Percentiles rank a stretch among this genome's conserved stretches.
phyloP scores from a whole-genome alignment of 2,797 vertebrate genomes.

The Falco rusticolus region DNA sequence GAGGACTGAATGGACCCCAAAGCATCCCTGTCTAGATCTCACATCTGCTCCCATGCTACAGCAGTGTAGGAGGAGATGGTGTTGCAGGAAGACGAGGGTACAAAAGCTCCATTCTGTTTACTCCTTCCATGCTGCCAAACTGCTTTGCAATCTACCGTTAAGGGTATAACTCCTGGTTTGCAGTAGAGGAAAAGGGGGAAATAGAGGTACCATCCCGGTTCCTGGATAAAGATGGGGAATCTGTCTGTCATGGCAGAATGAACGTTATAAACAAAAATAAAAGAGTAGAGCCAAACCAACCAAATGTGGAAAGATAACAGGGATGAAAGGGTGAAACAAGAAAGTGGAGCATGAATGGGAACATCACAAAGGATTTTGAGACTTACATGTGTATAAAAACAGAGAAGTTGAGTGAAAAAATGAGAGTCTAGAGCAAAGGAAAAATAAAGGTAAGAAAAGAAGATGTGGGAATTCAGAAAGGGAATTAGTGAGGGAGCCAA shows the following conservation, averaged over 20 bases:
- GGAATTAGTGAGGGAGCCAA: not conserved
- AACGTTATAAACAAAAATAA: not conserved
- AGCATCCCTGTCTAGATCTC: not conserved
- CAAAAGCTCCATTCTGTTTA: not conserved
- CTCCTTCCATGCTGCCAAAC: not conserved
- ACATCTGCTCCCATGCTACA: not conserved
- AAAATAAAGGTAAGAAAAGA: not conserved
- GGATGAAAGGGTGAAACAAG: not conserved
- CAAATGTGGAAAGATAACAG: not conserved
- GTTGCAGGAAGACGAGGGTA: not conserved
- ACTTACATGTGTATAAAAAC: not conserved
- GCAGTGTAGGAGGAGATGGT: not conserved
- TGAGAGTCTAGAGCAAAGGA: not conserved
- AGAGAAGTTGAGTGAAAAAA: not conserved
- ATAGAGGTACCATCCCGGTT: not conserved
- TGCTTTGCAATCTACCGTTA: not conserved
- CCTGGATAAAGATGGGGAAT: not conserved
- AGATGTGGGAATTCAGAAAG: not conserved
- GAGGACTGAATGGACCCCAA: not conserved
- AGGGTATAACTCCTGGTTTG: not conserved
- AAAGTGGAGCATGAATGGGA: not conserved
- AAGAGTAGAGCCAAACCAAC: not conserved
- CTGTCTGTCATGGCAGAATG: not conserved
- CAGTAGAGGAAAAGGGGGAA: not conserved
- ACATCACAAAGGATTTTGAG: not conserved